Evolutionary conservation across 2,797 vertebrate genomes (phyloP).

Genomic region (Morus bassanus): DNA sequence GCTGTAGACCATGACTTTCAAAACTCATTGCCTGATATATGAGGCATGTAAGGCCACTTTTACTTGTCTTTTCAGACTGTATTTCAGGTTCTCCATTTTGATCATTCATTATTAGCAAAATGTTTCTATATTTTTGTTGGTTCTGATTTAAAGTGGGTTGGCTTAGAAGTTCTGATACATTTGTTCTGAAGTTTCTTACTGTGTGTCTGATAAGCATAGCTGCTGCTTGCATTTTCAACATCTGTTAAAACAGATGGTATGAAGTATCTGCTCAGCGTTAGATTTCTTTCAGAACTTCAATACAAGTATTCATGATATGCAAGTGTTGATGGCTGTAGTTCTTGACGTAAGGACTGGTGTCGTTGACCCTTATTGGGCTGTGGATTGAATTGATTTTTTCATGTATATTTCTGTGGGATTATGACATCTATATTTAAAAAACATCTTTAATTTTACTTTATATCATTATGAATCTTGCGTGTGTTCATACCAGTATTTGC

Average conservation of each 20-base stretch:
- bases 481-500: background rate
- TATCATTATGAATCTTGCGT: background rate
- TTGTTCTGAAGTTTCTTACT: background rate
- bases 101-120: background rate
- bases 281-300: background rate
- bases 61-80: background rate
- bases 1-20: background rate
- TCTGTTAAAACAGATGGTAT: background rate
- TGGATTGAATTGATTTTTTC: background rate
- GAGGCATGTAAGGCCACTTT: background rate
- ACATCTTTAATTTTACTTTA: background rate
- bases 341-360: no score
- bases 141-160: background rate
- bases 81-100: background rate
- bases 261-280: background rate
- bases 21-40: background rate
- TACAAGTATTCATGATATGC: background rate
- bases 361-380: background rate
- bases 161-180: background rate
- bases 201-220: background rate
- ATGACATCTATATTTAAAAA: background rate
- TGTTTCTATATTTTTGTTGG: background rate
- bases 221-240: background rate
- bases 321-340: background rate
- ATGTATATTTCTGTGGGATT: background rate